These are phyloP conservation scores for Zenarchopterus dispar DNA, from an alignment of 2,797 vertebrate genomes.

Conservation along the genomic window DNA sequence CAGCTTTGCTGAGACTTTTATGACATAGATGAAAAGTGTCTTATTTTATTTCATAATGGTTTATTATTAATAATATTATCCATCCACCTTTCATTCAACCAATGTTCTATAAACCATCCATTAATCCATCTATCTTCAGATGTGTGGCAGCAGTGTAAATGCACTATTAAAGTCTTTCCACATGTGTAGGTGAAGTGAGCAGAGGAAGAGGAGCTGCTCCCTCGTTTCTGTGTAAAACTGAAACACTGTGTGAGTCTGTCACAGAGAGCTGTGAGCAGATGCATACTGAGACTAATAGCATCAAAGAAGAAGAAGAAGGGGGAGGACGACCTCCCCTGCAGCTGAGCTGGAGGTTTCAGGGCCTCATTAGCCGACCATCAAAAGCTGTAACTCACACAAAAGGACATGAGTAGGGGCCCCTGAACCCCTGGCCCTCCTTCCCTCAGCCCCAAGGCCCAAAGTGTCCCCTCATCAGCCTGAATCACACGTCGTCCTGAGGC, in stretches of 20 bases:
- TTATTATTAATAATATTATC: background rate
- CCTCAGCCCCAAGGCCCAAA: constrained; percentile 5
- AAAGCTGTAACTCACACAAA: constrained; percentile 29
- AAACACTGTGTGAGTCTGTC: constrained; percentile 8
- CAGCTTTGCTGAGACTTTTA: no score
- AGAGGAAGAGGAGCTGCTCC: constrained; percentile 6
- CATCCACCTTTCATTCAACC: background rate
- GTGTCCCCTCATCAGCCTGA: constrained; percentile 22
- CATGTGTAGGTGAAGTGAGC: background rate
- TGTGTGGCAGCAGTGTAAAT: no score
- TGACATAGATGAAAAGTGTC: no score
- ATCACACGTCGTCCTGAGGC: constrained; percentile 17
- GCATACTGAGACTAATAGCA: constrained; percentile 37
- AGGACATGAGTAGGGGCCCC: constrained; percentile 22
- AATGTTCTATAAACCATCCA: no score
- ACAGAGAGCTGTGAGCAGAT: constrained; percentile 23
- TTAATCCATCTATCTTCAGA: background rate
- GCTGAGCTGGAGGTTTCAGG: constrained; percentile 22
- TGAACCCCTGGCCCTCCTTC: constrained; percentile 10
- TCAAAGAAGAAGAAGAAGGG: constrained; percentile 21
- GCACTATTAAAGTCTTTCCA: no score
- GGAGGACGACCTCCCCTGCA: constrained; percentile 23
- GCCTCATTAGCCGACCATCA: constrained; percentile 54
- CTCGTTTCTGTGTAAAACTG: background rate
- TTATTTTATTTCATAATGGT: no score